These are phyloP conservation scores for Pygmarrhopalites habei DNA, from an alignment of 1,140 invertebrate genomes.

Conservation along the genomic window DNA sequence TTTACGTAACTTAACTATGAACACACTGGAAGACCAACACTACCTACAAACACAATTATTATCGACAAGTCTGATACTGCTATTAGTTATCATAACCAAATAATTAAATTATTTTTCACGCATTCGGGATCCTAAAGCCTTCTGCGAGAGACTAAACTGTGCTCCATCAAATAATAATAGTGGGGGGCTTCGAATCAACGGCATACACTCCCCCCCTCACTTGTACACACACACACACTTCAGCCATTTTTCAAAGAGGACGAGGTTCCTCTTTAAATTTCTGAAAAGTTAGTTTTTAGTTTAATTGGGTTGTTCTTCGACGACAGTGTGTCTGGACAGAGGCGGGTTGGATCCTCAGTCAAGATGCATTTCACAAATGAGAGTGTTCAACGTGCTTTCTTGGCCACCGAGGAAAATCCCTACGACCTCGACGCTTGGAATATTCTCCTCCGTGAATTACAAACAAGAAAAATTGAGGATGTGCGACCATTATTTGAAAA, in stretches of 20 bases:
- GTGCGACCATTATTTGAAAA: conserved; percentile 88
- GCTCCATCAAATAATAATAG: background rate
- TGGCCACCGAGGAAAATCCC: conserved; percentile 65
- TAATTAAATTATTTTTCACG: no score
- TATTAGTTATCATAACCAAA: no score
- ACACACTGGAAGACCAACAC: no score
- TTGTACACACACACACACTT: background rate
- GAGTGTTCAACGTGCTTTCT: conserved; percentile 35
- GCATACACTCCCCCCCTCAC: background rate
- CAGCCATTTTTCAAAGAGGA: background rate
- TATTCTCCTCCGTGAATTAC: conserved; percentile 81
- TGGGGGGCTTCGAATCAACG: background rate
- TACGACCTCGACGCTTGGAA: conserved; percentile 97
- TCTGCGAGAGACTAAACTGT: no score
- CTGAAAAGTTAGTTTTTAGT: background rate
- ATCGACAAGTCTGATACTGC: no score
- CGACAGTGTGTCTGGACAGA: background rate
- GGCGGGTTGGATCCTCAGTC: background rate
- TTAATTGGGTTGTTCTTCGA: background rate
- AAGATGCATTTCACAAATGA: conserved; percentile 34
- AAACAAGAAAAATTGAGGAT: conserved; percentile 82
- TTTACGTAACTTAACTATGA: no score
- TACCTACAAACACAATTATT: no score
- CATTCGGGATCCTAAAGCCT: no score
- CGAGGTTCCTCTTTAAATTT: background rate